Base-by-base conservation (phyloP, 2,888 invertebrate species). In the Hirtodrosophila duncani region DNA sequence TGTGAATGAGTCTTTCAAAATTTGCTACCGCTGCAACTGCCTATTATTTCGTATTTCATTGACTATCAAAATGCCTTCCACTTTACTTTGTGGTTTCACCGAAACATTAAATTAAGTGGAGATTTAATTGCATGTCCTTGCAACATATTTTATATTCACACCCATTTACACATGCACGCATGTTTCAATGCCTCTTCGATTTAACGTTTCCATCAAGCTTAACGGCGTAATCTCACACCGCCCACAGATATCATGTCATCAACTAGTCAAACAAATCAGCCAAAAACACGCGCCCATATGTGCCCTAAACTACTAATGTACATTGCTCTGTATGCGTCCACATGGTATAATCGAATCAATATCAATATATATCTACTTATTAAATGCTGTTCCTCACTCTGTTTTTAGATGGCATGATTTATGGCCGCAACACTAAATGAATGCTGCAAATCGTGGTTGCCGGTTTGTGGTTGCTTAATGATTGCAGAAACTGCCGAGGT, bases 281-380 rank as follows among this genome's bases (percentile, higher is more conserved):
- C 34, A 37, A 6, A 39, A 49, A 44, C 42, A 57, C 37, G 42
- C 49, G 26, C 38, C 14, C 41, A 51, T 46, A 36, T 29, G 30
- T 42, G 29, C 37, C 11, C 21, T 34, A 37, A 17, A 16, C 30
- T 7, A n/a, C 4, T 20, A 2, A 7, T 7, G 1, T 9, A 3
- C 37, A 49, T 37, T 27, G 38, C 8, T 13, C 4, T 29, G 9
- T 23, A 18, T 20, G 37, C 14, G 38, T 17, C 16, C 18, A 16
- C 17, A 18, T 36, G 24, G 44, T 20, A 30, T 7, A 55, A 55
- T 53, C 37, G 57, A 75, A 71, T 75, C 72, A 68, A 63, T 75
- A 57, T 34, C 36, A 48, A n/a, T 20, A 58, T 26, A 24, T 41
- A 38, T 21, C n/a, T n/a, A n/a, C n/a, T n/a, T n/a, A n/a, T 30